These are phyloP conservation scores for Diarsia brunnea DNA, from an alignment of 2,888 invertebrate genomes.

Conservation along the genomic window DNA sequence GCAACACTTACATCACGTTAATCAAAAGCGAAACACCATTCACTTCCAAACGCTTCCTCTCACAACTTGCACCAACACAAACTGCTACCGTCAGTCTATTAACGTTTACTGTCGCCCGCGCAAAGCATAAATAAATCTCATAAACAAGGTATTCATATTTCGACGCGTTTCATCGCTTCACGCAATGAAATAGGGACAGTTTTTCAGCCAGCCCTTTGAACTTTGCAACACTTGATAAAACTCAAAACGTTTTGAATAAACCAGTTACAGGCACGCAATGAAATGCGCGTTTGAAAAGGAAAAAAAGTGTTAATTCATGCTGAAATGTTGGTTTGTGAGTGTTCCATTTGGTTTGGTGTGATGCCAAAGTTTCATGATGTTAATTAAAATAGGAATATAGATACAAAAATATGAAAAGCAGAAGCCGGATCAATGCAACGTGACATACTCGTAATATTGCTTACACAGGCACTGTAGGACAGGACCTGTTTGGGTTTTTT, in stretches of 20 bases:
- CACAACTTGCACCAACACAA: constrained; percentile 42
- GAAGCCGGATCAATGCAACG: not conserved
- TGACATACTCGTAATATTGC: not conserved
- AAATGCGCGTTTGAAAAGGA: constrained; percentile 20
- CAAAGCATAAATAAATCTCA: constrained; percentile 74
- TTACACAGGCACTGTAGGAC: not conserved
- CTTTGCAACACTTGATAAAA: constrained; percentile 1
- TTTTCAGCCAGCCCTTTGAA: constrained; percentile 38
- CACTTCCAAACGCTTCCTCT: constrained; percentile 28
- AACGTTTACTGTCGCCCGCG: constrained; percentile 68
- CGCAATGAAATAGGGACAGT: constrained; percentile 22
- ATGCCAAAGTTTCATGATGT: not conserved
- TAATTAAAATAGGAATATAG: not conserved
- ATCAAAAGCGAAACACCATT: not conserved
- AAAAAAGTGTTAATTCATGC: constrained; percentile 7
- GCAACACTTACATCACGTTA: not conserved
- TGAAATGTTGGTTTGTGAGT: not conserved
- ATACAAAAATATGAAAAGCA: not conserved
- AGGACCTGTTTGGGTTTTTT: not conserved
- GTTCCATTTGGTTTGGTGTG: not conserved
- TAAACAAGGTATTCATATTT: constrained; percentile 65
- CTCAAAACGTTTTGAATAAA: not conserved
- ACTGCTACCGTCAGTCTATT: constrained; percentile 69
- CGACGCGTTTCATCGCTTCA: constrained; percentile 46
- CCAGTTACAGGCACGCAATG: constrained; percentile 10